These are phyloP conservation scores for Antennarius maculatus DNA, from an alignment of 2,797 vertebrate genomes.

Conservation along the genomic window DNA sequence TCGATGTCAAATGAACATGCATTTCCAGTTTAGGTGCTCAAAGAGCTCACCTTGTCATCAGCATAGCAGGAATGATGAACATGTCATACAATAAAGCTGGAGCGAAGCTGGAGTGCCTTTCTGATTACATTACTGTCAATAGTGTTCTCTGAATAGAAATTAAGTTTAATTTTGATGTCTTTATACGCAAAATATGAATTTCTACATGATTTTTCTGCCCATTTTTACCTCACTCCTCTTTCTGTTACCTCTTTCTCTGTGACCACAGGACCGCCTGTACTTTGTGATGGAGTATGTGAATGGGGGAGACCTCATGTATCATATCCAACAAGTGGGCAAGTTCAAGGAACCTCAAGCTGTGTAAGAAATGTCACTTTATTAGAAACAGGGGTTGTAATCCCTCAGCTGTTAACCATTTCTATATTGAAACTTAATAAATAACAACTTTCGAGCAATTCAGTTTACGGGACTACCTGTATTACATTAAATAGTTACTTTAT, in stretches of 20 bases:
- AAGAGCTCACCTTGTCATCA: slow-evolving; percentile 57
- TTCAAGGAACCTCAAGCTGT: slow-evolving; percentile 99
- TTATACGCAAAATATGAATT: slow-evolving; percentile 5
- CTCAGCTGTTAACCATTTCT: neutral
- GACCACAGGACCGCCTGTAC: slow-evolving; percentile 91
- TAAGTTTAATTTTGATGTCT: neutral
- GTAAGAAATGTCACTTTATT: slow-evolving; percentile 78
- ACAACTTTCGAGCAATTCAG: too few relatives aligned
- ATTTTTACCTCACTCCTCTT: neutral
- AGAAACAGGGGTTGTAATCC: neutral
- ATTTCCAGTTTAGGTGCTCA: slow-evolving; percentile 20
- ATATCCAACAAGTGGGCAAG: slow-evolving; percentile 89
- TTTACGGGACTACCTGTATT: too few relatives aligned
- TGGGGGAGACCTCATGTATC: slow-evolving; percentile 96
- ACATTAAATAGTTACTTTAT: neutral
- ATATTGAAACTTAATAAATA: too few relatives aligned
- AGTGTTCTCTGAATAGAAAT: neutral
- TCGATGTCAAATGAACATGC: too few relatives aligned
- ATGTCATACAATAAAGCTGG: slow-evolving; percentile 40
- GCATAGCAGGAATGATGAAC: slow-evolving; percentile 33
- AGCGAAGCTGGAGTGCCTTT: slow-evolving; percentile 9
- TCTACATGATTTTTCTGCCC: neutral
- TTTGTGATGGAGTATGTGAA: slow-evolving; percentile 99
- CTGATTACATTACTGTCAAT: neutral
- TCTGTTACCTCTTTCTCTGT: slow-evolving; percentile 10